Evolutionary conservation across 2,888 invertebrate genomes (phyloP), one percentile per base, ranked within the genome.

Genomic region (Beris morrisii): DNA sequence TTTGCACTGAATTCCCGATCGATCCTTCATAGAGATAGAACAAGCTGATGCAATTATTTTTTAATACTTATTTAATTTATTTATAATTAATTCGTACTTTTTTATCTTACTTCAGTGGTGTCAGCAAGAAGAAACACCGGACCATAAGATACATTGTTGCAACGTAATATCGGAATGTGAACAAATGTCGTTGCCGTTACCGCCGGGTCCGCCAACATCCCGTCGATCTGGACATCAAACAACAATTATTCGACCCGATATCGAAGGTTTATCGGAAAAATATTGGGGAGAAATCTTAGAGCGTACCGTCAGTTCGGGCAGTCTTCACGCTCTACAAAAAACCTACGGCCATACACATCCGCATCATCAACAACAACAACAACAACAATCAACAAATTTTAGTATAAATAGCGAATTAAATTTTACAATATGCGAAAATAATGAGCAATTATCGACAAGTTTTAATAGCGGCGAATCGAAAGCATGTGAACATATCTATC

Each of bases 261-360:
- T 87, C 70, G 88, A 88, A 74, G 87, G 88, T 0, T 81, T 88
- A 0, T 87, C 87, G 15, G 88, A 88, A 77, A 88, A 88, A 76
- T 88, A 88, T 75, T 88, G 88, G 88, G 88, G 88, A 30, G 91
- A 91, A 82, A 91, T 91, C 73, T 81, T 91, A 71, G 91, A 91
- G 77, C 83, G 91, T 6, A 90, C 91, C 1, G 86, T 91, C 7
- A 90, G 90, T 53, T 89, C 90, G 1, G 87, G 85, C 66, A 91
- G 90, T 57, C 82, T 91, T 53, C 90, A 90, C 74, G 88, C 88
- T 38, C 83, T 88, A 71, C 87, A 87, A 74, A 80, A 79, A 71
- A 75, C 73, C 13, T 77, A 77, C 65, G 76, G 76, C 4, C 76
- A 77, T 67, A 73, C 73, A 43, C 74, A 75, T 53, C 73, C 73